Percentiles rank a stretch among this genome's conserved stretches.
Conservation (phyloP, 2,888 invertebrate species). For the Yponomeuta evonymella region DNA sequence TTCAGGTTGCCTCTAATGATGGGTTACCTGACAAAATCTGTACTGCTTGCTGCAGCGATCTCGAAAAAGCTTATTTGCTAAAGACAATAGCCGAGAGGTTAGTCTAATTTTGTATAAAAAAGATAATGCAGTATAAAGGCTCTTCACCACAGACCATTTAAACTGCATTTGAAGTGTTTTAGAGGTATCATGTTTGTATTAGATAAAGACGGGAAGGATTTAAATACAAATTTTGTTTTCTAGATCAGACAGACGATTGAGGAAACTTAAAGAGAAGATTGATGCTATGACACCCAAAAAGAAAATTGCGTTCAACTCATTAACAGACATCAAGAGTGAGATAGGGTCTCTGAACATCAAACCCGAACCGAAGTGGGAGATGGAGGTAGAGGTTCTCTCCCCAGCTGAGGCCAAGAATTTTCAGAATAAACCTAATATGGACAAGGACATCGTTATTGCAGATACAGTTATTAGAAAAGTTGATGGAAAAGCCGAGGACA, state of each 20-base stretch:
- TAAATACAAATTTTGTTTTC: neutral
- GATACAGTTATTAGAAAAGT: constrained; percentile 67
- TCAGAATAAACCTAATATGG: constrained; percentile 41
- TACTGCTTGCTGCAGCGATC: constrained; percentile 57
- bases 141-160: too few species aligned
- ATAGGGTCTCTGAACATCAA: constrained; percentile 59
- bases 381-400: constrained; percentile 53
- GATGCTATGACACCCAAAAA: constrained; percentile 50
- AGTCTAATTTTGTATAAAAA: neutral
- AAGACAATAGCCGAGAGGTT: constrained; percentile 71
- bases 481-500: constrained; percentile 40
- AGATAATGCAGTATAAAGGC: neutral
- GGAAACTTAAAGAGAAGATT: constrained; percentile 44
- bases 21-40: constrained; percentile 69
- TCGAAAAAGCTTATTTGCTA: constrained; percentile 66
- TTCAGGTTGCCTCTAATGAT: constrained; percentile 60
- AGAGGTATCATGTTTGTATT: too few species aligned
- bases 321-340: constrained; percentile 68
- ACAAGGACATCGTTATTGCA: constrained; percentile 62
- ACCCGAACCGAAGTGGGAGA: constrained; percentile 64
- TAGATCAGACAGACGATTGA: constrained; percentile 61
- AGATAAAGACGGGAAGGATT: neutral
- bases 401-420: constrained; percentile 26
- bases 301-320: constrained; percentile 67
- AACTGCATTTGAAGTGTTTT: too few species aligned